Base-by-base conservation (phyloP, 2,888 invertebrate genomes). In the Argynnis bischoffii region DNA sequence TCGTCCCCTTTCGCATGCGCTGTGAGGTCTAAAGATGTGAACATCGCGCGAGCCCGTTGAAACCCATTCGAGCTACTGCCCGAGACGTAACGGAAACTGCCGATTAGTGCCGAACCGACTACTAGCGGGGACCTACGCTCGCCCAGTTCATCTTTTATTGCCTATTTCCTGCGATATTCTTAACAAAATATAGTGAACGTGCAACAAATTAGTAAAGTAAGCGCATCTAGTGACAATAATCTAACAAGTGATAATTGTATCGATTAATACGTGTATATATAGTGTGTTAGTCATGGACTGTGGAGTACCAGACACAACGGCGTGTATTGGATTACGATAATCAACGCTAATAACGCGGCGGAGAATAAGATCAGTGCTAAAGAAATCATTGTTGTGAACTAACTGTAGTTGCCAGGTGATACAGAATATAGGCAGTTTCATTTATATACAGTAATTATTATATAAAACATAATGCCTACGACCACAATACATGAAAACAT, bases 81-180 rank as follows among this genome's bases (percentile, higher is more conserved):
- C 69, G 72, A 78, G 87, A 86, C 86, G 50, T 69, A 71, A 66
- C 92, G 92, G 81, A 86, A 80, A 82, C 74, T 66, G 50, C 87
- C 92, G 91, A 92, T 66, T 81, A 92, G 90, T 91, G 79, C 87
- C 92, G 91, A 91, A 79, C 75, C 77, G 75, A 78, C 81, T 80
- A 79, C 81, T 80, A 78, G 77, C 75, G 78, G 80, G 86, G 82
- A 79, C 77, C 81, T 81, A 87, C 91, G 87, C 81, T 82, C 78
- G 84, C 78, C 76, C 81, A 83, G 85, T 82, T 82, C 79, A 78
- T 78, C 78, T 80, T 78, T 84, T 89, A 92, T 90, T 91, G 88
- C 90, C 86, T 81, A 88, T 86, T 88, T 89, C 84, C 85, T 87
- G 79, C 79, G 79, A 80, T 82, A 85, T 84, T 85, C 78, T 76